phyloP scores from a whole-genome alignment of 2,113 vertebrate genomes.

The Oenanthe oenanthe region DNA sequence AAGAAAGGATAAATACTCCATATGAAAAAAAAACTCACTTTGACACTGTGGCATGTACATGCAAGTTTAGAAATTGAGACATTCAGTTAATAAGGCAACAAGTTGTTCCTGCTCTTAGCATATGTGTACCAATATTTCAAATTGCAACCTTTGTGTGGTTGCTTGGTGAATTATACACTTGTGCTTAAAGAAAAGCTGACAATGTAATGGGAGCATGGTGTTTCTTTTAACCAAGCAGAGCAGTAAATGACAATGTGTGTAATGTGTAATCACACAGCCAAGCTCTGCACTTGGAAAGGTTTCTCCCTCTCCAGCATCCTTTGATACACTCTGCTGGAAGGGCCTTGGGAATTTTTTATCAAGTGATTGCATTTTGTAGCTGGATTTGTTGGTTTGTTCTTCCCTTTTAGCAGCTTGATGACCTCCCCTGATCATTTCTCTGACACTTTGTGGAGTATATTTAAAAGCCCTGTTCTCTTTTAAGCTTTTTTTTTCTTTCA shows the following conservation, averaged over 20 bases:
- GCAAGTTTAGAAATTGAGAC: neutral
- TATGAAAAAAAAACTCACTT: neutral
- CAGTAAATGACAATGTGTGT: neutral
- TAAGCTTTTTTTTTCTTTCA: neutral
- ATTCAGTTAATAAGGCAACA: neutral
- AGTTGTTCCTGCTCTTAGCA: neutral
- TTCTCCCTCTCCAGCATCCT: neutral
- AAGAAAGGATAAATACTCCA: no score
- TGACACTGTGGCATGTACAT: neutral
- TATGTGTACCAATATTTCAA: accelerated
- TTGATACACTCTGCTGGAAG: neutral
- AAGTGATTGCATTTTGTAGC: neutral
- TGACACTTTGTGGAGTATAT: neutral
- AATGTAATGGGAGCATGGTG: neutral
- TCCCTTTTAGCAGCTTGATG: neutral
- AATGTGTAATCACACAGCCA: neutral
- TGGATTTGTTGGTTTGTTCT: neutral
- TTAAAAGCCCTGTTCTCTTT: neutral
- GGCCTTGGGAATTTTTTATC: neutral
- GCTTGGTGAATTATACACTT: neutral
- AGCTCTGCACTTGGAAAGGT: neutral
- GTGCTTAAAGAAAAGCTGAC: neutral
- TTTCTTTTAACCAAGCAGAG: neutral
- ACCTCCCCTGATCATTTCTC: neutral
- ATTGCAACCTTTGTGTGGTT: neutral